Base-by-base conservation (phyloP, 64 coral and sea anemone genomes). In the Porites lutea region DNA sequence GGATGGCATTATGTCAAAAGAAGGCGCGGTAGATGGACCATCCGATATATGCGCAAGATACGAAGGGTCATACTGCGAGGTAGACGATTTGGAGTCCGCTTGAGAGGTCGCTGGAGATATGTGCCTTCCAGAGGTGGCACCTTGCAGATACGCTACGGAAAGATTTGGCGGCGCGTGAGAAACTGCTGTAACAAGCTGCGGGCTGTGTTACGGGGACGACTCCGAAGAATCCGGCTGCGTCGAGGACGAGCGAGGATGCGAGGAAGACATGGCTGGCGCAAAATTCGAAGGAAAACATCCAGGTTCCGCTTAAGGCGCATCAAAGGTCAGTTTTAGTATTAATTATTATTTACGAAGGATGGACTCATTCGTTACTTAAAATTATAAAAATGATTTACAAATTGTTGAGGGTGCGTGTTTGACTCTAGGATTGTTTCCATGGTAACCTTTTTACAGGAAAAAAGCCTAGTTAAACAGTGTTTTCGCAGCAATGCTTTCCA, bases 171-270 rank as follows among this genome's bases (percentile, higher is more conserved):
- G 18, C 46, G 81, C 4, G 81, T 84, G 9, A 69, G 63, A 19
- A 84, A 84, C 63, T 84, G 81, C 47, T 84, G 81, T 22, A 84
- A 84, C 63, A 84, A 65, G 63, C 59, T 84, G 46, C 61, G 63
- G 13, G 81, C 81, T 20, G 81, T 84, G 45, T 84, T 84, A 84
- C 81, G 64, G 3, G 81, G 81, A 66, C 43, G 63, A 5, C 81
- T 84, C 18, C 61, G 81, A 84, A 44, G 64, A 84, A 84, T 84
- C 81, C 81, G 81, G 9, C 63, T 84, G 46, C 81, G 81, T 48
- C 9, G n/a, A 2, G 81, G 81, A 47, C 46, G 65, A 43, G 81
- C 63, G 5, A 68, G 11, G 19, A 52, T 69, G 63, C 61, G 63
- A 68, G 27, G 59, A n/a, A 52, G 48, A 48, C 13, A 63, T 6